phyloP scores from a whole-genome alignment of 1,140 invertebrate species.

The Adoxophyes honmai region DNA sequence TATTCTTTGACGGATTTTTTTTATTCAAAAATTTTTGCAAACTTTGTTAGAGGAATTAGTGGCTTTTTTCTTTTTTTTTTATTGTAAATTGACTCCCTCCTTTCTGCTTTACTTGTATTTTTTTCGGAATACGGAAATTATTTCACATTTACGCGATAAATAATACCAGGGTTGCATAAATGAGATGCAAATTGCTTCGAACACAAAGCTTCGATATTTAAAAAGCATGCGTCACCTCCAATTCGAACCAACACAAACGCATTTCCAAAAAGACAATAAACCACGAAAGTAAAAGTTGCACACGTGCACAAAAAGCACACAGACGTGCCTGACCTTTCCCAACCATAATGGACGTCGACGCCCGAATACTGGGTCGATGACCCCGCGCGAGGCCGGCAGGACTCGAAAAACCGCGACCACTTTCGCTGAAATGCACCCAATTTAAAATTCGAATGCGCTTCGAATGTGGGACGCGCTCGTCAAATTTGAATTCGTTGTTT shows the following conservation, averaged over 20 bases:
- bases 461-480: constrained; percentile 12
- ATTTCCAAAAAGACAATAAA: constrained; percentile 30
- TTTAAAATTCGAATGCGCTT: constrained; percentile 28
- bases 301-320: constrained; percentile 34
- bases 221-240: background rate
- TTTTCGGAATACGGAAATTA: too few relatives aligned
- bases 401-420: constrained; percentile 25
- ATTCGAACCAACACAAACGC: constrained; percentile 8
- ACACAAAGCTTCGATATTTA: background rate
- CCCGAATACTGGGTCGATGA: constrained; percentile 59
- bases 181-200: background rate
- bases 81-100: too few relatives aligned
- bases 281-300: constrained; percentile 66
- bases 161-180: too few relatives aligned
- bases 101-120: too few relatives aligned
- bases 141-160: too few relatives aligned
- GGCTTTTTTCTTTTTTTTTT: too few relatives aligned
- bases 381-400: constrained; percentile 48
- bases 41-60: too few relatives aligned
- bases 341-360: constrained; percentile 52
- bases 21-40: too few relatives aligned
- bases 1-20: too few relatives aligned
- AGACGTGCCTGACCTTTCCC: constrained; percentile 65
- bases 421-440: constrained; percentile 18
- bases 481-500: too few relatives aligned